Evolutionary conservation across 1,140 invertebrate species (phyloP).

Genomic region (Bombus ignitus): DNA sequence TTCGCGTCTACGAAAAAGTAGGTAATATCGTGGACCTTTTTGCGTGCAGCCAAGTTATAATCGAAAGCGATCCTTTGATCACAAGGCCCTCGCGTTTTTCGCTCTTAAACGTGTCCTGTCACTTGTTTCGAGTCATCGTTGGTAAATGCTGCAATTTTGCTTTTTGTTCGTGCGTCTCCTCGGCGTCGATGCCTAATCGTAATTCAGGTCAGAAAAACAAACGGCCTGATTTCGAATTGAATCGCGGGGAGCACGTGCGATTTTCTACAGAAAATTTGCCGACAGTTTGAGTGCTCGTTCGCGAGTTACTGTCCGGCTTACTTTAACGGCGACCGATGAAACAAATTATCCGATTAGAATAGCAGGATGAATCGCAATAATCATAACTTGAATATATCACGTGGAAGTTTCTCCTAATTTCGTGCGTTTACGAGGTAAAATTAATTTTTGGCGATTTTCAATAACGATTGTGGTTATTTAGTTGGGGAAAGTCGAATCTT

Average conservation of each 20-base stretch:
- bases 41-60: constrained; percentile 18
- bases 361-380: not conserved
- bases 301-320: not conserved
- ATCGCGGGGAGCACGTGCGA: constrained; percentile 29
- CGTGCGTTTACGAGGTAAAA: not conserved
- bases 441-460: not conserved
- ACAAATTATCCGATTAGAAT: not conserved
- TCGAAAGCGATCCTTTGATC: constrained; percentile 68
- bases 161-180: constrained; percentile 48
- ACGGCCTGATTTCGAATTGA: constrained; percentile 53
- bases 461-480: not conserved
- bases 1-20: constrained; percentile 11
- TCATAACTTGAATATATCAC: not conserved
- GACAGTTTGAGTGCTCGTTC: constrained; percentile 23
- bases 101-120: constrained; percentile 44
- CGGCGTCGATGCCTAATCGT: constrained; percentile 44
- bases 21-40: constrained; percentile 7
- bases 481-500: not conserved
- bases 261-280: constrained; percentile 27
- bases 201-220: constrained; percentile 56
- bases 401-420: not conserved
- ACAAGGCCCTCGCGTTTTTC: constrained; percentile 57
- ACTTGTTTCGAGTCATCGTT: constrained; percentile 65
- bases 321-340: not conserved
- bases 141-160: constrained; percentile 67